phyloP scores from a whole-genome alignment of 1,140 invertebrate genomes.

The Mizuhopecten yessoensis region DNA sequence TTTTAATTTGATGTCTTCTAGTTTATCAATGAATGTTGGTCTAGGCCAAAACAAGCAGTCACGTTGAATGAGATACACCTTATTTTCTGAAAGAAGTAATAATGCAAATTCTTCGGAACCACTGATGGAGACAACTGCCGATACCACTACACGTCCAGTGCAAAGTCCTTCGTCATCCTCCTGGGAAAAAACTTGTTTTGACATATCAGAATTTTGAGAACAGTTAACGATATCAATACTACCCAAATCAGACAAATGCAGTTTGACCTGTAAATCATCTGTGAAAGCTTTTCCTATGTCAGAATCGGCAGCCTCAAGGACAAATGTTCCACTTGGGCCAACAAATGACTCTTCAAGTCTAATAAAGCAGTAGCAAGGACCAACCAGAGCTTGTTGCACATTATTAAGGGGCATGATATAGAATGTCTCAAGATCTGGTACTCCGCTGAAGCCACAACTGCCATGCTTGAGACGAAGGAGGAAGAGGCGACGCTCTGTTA shows the following conservation, averaged over 20 bases:
- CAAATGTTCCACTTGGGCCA: conserved; percentile 76
- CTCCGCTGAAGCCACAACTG: conserved; percentile 66
- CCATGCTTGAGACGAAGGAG: conserved; percentile 73
- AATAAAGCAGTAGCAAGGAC: conserved; percentile 76
- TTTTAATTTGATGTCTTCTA: conserved; percentile 59
- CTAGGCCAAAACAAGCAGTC: conserved; percentile 75
- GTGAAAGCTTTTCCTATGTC: conserved; percentile 72
- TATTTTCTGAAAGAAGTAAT: conserved; percentile 76
- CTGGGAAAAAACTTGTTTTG: conserved; percentile 67
- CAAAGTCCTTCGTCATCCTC: conserved; percentile 71
- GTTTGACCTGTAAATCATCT: conserved; percentile 55
- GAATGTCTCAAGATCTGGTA: conserved; percentile 75
- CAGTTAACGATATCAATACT: conserved; percentile 67
- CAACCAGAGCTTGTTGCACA: conserved; percentile 78
- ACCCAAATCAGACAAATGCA: conserved; percentile 57
- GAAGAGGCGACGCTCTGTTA: conserved; percentile 79
- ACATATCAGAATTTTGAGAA: conserved; percentile 71
- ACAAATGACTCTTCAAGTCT: conserved; percentile 81
- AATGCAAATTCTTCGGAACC: conserved; percentile 55
- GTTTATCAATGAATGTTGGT: conserved; percentile 67
- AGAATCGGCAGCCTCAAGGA: conserved; percentile 73
- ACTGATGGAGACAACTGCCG: conserved; percentile 62
- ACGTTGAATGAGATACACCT: conserved; percentile 73
- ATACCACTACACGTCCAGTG: conserved; percentile 73
- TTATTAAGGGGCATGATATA: conserved; percentile 77